Base-by-base conservation (phyloP, 2,797 vertebrate species). In the Gymnoscopelus braueri region DNA sequence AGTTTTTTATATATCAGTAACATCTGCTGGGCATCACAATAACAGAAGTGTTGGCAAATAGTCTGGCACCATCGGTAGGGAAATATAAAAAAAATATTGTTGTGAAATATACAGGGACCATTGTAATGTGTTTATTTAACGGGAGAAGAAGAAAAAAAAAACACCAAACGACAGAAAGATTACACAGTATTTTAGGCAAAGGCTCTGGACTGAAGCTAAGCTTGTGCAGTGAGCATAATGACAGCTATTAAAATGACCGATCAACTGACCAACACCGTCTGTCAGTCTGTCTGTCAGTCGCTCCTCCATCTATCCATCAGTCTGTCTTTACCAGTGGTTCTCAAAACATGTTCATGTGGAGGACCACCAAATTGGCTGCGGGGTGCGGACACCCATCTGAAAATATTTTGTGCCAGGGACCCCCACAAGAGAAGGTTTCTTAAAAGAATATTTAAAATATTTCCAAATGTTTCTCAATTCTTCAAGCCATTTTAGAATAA, bases 161-260 rank as follows among this genome's bases (percentile, higher is more conserved):
- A 35, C 5, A 35, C 6, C 1, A 35, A 35, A 35, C 19, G 19
- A 19, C 5, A 35, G 5, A 35, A 29, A 29, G 26, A 52, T 59
- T 63, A 29, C 57, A 81, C 55, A 75, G 58, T 47, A 69, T 74
- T 72, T 79, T 52, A 29, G 26, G 72, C 63, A 50, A 85, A 85
- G 73, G 80, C 86, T 84, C 72, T 71, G 4, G 68, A 69, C 11
- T 29, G 26, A 68, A 12, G 67, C 51, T 54, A 15, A 62, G 58
- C 10, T 63, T 56, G 56, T 74, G 79, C 24, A 26, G 47, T 23
- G 47, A 32, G 5, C 11, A 69, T 29, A 24, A 39, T 70, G 53
- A 23, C 60, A 10, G 59, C 47, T 13, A 26, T 35, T 71, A 24
- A 76, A 23, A 44, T 29, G 26, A 63, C 55, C 44, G 59, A 55